Percentiles rank a stretch among this genome's conserved stretches.
Evolutionary conservation across 2,888 invertebrate genomes (phyloP).

Genomic region (Oasisia sp.): DNA sequence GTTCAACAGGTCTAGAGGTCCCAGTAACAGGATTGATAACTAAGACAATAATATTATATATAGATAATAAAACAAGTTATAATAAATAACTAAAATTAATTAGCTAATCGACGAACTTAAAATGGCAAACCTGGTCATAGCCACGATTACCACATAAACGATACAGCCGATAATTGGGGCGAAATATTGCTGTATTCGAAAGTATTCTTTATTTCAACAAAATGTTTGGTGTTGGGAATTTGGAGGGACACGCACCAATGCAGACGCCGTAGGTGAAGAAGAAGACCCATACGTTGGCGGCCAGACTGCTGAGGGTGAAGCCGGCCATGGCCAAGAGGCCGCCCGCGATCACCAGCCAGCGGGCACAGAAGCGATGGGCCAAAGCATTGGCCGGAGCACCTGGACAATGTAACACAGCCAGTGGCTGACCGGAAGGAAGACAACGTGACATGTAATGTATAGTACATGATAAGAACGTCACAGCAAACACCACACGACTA

Average conservation of each 20-base stretch:
- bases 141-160: background rate
- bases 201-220: background rate
- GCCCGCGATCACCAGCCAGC: background rate
- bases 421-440: background rate
- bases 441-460: too few species aligned
- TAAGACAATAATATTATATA: background rate
- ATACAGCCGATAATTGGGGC: background rate
- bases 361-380: background rate
- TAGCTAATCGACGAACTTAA: background rate
- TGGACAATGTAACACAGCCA: background rate
- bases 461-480: background rate
- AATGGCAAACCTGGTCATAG: background rate
- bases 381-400: background rate
- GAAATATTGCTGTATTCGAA: background rate
- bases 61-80: background rate
- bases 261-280: constrained; percentile 1
- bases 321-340: background rate
- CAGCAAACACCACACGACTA: too few species aligned
- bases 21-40: too few species aligned
- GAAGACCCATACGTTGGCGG: background rate
- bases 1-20: too few species aligned
- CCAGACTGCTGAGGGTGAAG: background rate
- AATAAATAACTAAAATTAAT: background rate
- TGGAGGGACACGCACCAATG: background rate
- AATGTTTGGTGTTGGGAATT: background rate